A percentile compares a stretch with the other conserved stretches of the same genome.
Evolutionary conservation across 2,888 invertebrate genomes (phyloP).

Genomic region (Chydorus sphaericus): DNA sequence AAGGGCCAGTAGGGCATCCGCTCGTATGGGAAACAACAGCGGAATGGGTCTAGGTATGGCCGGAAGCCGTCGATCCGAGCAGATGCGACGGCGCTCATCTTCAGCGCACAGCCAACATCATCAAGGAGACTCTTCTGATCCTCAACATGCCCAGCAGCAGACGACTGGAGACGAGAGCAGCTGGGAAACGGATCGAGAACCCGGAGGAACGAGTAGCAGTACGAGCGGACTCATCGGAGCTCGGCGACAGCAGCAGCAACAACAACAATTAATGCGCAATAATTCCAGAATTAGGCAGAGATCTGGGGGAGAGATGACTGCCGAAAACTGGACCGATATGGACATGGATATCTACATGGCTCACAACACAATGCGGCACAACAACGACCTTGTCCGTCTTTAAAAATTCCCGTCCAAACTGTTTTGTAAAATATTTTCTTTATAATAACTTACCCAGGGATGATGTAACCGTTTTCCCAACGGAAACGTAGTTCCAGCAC

Average conservation of each 20-base stretch:
- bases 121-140: not conserved
- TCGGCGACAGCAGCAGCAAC: not conserved
- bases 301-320: slow-evolving; percentile 35
- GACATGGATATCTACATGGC: slow-evolving; percentile 93
- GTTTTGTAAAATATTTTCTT: slow-evolving; percentile 3
- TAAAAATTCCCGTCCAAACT: slow-evolving; percentile 14
- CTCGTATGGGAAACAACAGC: slow-evolving; percentile 11
- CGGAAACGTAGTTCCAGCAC: slow-evolving; percentile 74
- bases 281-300: slow-evolving; percentile 13
- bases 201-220: not conserved
- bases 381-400: slow-evolving; percentile 54
- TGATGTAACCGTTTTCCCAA: slow-evolving; percentile 63
- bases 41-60: too few relatives aligned
- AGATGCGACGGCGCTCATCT: slow-evolving; percentile 11
- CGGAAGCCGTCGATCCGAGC: slow-evolving; percentile 14
- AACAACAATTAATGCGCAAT: too few relatives aligned
- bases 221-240: not conserved
- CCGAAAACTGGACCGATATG: slow-evolving; percentile 86
- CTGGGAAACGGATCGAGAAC: slow-evolving; percentile 16
- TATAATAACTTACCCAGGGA: slow-evolving; percentile 62
- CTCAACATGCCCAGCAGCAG: not conserved
- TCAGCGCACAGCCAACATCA: slow-evolving; percentile 9
- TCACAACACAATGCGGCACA: slow-evolving; percentile 53
- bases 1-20: slow-evolving; percentile 6
- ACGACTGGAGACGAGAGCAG: slow-evolving; percentile 15